These are phyloP conservation scores for Amblyjoppa fuscipennis DNA, from an alignment of 2,888 invertebrate genomes.

Conservation along the genomic window DNA sequence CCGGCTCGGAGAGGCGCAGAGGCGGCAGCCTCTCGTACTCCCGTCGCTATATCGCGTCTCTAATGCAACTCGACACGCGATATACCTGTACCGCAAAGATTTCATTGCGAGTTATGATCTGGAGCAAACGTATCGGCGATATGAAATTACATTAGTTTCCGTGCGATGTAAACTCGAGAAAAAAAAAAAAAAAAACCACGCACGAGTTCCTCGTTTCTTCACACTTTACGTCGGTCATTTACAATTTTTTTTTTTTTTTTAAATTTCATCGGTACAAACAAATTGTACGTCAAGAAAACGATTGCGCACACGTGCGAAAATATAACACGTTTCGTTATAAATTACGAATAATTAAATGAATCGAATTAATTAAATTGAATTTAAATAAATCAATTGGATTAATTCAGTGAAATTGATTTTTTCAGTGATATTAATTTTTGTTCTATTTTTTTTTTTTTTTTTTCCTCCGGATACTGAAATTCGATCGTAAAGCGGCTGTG, in stretches of 20 bases:
- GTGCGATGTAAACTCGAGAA: not conserved
- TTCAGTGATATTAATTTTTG: not conserved
- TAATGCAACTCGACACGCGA: conserved; percentile 21
- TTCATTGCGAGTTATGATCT: conserved; percentile 20
- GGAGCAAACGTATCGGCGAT: conserved; percentile 7
- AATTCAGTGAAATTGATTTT: not conserved
- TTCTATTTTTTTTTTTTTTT: not conserved
- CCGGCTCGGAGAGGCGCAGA: not conserved
- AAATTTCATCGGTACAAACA: too few species aligned
- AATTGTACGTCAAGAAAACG: too few species aligned
- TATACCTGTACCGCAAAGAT: conserved; percentile 22
- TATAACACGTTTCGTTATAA: too few species aligned
- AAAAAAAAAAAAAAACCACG: not conserved
- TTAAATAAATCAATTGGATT: not conserved
- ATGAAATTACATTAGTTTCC: not conserved
- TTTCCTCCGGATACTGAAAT: too few species aligned
- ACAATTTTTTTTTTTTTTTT: too few species aligned
- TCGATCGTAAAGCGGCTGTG: too few species aligned
- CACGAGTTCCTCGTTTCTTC: not conserved
- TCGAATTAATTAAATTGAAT: too few species aligned
- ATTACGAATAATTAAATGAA: too few species aligned
- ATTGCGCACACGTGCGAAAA: too few species aligned
- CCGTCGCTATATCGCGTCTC: conserved; percentile 1
- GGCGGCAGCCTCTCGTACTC: not conserved
- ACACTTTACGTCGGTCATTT: not conserved